These are phyloP conservation scores for Malurus splendens DNA, from an alignment of 2,797 vertebrate species.

Conservation along the genomic window DNA sequence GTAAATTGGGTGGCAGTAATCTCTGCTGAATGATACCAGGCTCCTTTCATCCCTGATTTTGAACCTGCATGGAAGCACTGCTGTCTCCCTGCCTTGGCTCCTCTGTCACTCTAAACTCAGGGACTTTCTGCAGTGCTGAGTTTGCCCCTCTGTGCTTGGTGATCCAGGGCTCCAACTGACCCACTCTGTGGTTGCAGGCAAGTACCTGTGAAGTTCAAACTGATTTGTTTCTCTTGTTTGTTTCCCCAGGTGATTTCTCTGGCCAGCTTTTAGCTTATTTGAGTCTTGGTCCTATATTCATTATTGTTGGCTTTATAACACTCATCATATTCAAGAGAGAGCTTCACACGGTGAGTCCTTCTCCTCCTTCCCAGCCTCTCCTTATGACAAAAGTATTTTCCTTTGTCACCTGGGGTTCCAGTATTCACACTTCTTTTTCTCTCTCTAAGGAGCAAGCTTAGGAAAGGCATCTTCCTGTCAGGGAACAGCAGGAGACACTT, in stretches of 20 bases:
- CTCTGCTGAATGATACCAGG: not conserved
- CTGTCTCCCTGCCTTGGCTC: not conserved
- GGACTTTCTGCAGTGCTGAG: not conserved
- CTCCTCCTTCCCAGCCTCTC: not conserved
- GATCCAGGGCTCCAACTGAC: not conserved
- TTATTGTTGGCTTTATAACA: constrained; percentile 92
- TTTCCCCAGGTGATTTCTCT: constrained; percentile 84
- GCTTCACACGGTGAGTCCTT: constrained; percentile 90
- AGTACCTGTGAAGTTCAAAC: not conserved
- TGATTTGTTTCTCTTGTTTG: constrained; percentile 33
- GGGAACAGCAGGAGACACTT: constrained; percentile 14
- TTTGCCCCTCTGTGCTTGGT: not conserved
- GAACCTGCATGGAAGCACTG: not conserved
- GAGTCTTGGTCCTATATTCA: constrained; percentile 88
- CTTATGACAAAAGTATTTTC: not conserved
- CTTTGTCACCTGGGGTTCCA: not conserved
- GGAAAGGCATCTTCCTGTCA: not conserved
- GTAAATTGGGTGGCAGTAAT: not conserved
- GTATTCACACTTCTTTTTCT: not conserved
- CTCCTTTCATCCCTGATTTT: not conserved
- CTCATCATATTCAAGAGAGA: constrained; percentile 98
- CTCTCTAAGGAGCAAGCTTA: not conserved
- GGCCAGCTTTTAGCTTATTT: constrained; percentile 90
- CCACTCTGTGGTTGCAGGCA: not conserved
- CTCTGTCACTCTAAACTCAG: not conserved